phyloP scores from a whole-genome alignment of 2,113 vertebrate genomes.

The Hepsetus odoe region DNA sequence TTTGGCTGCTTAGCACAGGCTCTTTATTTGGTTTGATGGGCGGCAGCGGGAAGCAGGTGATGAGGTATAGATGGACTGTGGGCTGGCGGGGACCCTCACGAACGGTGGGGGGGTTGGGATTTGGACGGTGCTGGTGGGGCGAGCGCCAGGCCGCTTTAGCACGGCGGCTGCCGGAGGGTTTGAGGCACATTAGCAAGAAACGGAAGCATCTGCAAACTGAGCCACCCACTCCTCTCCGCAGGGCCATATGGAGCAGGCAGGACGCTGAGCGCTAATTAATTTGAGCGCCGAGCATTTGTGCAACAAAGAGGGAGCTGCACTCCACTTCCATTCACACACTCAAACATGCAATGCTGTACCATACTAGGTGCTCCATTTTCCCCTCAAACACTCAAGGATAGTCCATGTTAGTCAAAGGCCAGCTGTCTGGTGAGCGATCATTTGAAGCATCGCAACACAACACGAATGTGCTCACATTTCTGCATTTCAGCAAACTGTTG shows the following conservation, averaged over 20 bases:
- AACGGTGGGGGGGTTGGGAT: conserved; percentile 1
- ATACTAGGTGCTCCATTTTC: neutral
- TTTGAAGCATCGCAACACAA: neutral
- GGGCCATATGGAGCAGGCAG: conserved; percentile 48
- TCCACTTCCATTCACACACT: neutral
- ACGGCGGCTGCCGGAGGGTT: conserved; percentile 6
- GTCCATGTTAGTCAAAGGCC: neutral
- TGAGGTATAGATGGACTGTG: conserved; percentile 35
- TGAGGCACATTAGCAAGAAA: conserved; percentile 31
- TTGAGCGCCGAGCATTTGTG: conserved; percentile 28
- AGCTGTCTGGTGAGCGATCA: neutral
- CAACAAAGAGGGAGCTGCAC: conserved; percentile 31
- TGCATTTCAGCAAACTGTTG: too few relatives aligned
- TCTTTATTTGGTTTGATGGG: conserved; percentile 30
- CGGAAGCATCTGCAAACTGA: conserved; percentile 24
- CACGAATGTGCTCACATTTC: too few relatives aligned
- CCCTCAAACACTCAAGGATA: neutral
- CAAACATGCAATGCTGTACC: neutral
- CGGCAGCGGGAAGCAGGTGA: conserved; percentile 38
- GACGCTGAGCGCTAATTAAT: conserved; percentile 50
- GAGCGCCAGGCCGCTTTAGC: conserved; percentile 40
- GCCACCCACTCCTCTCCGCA: conserved; percentile 37
- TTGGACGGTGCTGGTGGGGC: conserved; percentile 23
- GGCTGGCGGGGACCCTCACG: conserved; percentile 35
- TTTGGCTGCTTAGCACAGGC: conserved; percentile 9